Evolutionary conservation across 23 tunicate genomes (phyloP), one percentile per base, ranked within the genome.

Genomic region (Corella eumyota): DNA sequence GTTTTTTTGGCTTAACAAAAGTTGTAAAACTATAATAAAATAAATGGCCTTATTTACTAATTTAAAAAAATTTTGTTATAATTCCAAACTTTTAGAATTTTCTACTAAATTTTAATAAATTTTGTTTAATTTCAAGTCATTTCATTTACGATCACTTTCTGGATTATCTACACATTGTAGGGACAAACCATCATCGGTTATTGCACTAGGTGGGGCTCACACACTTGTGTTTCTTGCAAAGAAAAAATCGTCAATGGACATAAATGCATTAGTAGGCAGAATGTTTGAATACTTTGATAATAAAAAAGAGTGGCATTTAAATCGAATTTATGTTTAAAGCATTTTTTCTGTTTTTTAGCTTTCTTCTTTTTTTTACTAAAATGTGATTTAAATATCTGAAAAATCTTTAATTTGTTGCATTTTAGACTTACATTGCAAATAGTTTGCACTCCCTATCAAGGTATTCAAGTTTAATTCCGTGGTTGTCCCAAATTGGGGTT

Each of bases 191-290:
- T 73, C 81, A 17, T 45, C 78, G 26, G 88, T 88, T 27, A 69
- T 79, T 29, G 69, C 82, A 44, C 81, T 88, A 20, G 96, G 96
- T 60, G 96, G 96, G 6, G 96, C 96, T 29, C 96, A 88, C 58
- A 55, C 63, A 36, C 77, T 88, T 1, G 50, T 88, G 29, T 53
- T 38, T 23, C 34, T 88, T 34, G 66, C 78, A 11, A 78, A 36
- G 40, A 61, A 52, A 32, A 61, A 24, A 25, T 37, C 45, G 34
- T 36, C 35, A 1, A 56, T 0, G 22, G 47, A 62, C 38, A 36
- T 72, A 31, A 38, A 77, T 32, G 65, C 56, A 11, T 34, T 86
- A 80, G 95, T 77, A 23, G 34, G 84, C 20, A 15, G 20, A n/a
- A n/a, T n/a, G n/a, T n/a, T n/a, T n/a, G n/a, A n/a, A n/a, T n/a